Base-by-base conservation (phyloP, 2,797 vertebrate species). In the Lepilemur septentrionalis region DNA sequence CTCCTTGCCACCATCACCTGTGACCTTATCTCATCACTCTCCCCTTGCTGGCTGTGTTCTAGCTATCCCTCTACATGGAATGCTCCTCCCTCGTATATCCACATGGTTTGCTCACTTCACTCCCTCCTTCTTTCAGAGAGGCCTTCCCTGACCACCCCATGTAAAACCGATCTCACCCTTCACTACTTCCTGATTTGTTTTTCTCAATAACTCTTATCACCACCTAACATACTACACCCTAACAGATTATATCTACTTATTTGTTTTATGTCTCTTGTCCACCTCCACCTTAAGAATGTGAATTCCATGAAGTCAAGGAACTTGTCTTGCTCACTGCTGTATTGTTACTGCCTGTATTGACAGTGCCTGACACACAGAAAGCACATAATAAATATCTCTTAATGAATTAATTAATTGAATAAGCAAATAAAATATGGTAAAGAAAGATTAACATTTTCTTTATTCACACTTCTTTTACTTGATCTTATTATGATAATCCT, bases 381-480 rank as follows among this genome's bases (percentile, higher is more conserved):
- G 20, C 28, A 48, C 13, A 11, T 4, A 67, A 48, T 35, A 48
- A 52, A 35, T 55, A 89, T 43, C 14, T 35, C 25, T 57, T 92
- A 38, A 83, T n/a, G n/a, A n/a, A 61, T 94, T 48, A 93, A 87
- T 48, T 48, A 50, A 72, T 1, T 41, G 30, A 76, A 41, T 52
- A 30, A 65, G 46, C 30, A 13, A 38, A 61, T 12, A 67, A 32
- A 80, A 30, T 75, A n/a, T 73, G 61, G 25, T 82, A 30, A 30
- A 25, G 4, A n/a, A 43, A 59, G 2, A 79, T 11, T 23, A 86
- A 63, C 10, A 72, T 57, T 86, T 78, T 84, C 52, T 61, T 76
- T 46, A 41, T 82, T 76, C 5, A 41, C 22, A 55, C 90, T 46
- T 88, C 43, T 91, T 87, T 46, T 93, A 95, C 65, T 67, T 89